Evolutionary conservation across 1,140 invertebrate species (phyloP), one percentile per base, ranked within the genome.

Genomic region (Sinonovacula constricta): DNA sequence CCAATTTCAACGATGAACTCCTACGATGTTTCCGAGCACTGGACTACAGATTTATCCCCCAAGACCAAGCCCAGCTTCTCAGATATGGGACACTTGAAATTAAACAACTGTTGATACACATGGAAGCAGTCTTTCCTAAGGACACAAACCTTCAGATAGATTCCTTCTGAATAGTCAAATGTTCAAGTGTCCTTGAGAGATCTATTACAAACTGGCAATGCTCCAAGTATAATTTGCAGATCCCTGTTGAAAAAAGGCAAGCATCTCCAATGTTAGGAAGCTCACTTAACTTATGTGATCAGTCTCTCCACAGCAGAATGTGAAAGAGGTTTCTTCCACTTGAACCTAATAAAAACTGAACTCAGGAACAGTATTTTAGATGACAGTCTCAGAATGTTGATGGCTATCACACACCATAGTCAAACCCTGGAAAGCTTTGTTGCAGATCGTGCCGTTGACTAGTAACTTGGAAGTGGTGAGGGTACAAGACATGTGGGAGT

Each of bases 241-340:
- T 10, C 45, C 12, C 33, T 63, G 10, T 22, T 63, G 5, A n/a
- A 63, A 36, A 7, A 63, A 63, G 24, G 5, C 7, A 36, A 63
- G 45, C 60, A 33, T 63, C 26, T n/a, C 60, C 14, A 5, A 63
- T 18, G 60, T 63, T 12, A 10, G 26, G 26, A 5, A 4, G 5
- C 22, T 56, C 15, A 12, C 26, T 10, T 15, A 56, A 22, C 22
- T 63, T 10, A 5, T 36, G 31, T 63, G 22, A 22, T 63, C 31
- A 63, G 60, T 26, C 60, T 34, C 2, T 30, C 60, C 15, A 63
- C 60, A 22, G 60, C 60, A 33, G 31, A 36, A 24, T 63, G 60
- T 63, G 60, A 63, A 36, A 5, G 60, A 5, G 60, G 60, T 2
- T 63, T 63, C 34, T 63, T 34, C n/a, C n/a, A n/a, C n/a, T n/a